Conservation (phyloP, 2,888 invertebrate species). For the Capitulum mitella region DNA sequence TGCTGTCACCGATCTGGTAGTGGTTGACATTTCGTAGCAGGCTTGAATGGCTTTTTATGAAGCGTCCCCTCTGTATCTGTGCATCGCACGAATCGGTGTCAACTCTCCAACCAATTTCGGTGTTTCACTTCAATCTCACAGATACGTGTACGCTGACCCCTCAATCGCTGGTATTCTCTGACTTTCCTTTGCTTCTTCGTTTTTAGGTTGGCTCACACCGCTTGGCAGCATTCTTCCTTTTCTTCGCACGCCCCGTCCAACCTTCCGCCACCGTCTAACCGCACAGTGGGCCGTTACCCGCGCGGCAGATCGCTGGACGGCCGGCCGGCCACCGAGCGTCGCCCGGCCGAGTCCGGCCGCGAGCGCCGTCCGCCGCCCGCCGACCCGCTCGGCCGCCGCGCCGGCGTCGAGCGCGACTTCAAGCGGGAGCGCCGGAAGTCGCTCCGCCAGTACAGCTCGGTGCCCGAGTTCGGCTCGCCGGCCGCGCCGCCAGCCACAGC, state of each 20-base stretch:
- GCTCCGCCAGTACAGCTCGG: constrained; percentile 20
- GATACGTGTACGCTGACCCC: not conserved
- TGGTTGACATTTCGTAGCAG: constrained; percentile 23
- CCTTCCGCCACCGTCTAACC: constrained; percentile 17
- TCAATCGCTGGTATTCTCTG: not conserved
- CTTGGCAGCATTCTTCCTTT: constrained; percentile 25
- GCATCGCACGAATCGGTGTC: constrained; percentile 10
- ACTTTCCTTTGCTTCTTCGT: constrained; percentile 25
- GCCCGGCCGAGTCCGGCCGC: not conserved
- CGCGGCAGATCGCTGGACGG: constrained; percentile 11
- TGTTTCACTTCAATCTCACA: constrained; percentile 9
- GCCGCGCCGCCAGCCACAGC: not conserved
- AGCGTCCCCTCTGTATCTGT: constrained; percentile 12
- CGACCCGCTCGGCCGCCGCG: not conserved
- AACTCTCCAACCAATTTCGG: not conserved
- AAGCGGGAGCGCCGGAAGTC: constrained; percentile 19
- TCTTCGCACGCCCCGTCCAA: constrained; percentile 25
- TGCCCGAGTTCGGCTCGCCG: constrained; percentile 7
- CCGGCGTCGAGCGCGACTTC: constrained; percentile 6
- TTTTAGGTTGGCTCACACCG: constrained; percentile 24
- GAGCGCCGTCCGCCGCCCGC: not conserved
- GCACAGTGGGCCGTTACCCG: constrained; percentile 10
- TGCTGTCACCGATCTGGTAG: constrained; percentile 21
- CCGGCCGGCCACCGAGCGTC: too few relatives aligned
- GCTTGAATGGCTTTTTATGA: constrained; percentile 18